Evolutionary conservation across 2,888 invertebrate genomes (phyloP), one percentile per base, ranked within the genome.

Genomic region (Aleiodes leptofemur): DNA sequence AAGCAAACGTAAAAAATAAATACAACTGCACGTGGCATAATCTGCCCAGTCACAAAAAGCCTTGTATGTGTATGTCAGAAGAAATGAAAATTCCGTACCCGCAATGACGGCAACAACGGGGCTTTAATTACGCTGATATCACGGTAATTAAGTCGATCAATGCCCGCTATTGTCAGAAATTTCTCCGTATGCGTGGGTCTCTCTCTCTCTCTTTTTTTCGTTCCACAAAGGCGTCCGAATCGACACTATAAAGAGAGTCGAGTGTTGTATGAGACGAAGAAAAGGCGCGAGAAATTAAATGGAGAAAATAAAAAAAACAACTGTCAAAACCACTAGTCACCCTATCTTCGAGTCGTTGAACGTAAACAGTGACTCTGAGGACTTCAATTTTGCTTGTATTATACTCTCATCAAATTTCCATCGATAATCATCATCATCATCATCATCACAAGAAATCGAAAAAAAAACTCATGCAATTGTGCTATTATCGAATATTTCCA

Each of bases 111-210:
- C 64, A 64, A 87, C 86, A 86, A 88, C 86, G 83, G 86, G 76
- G 82, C 85, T 86, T 87, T 88, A 88, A 88, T 88, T 88, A 86
- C 87, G 84, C 83, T 86, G 86, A 87, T 88, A 88, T 88, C 88
- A 88, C 86, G 87, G 86, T 87, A 86, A 88, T 88, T 87, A 87
- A 87, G 84, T 82, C 84, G 86, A 85, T 87, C 86, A 87, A 87
- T 87, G 84, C 82, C 80, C 80, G 76, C 83, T 83, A 87, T 88
- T 87, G 85, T 88, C 79, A 81, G 76, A 76, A 81, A 76, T 78
- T 80, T 77, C 80, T 71, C 72, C 78, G 72, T 59, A 50, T 50
- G 68, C 70, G 29, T 51, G 29, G 14, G 51, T 31, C 13, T 56
- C 51, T 8, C 43, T 48, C 43, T 4, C 4, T 34, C 51, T 8